Evolutionary conservation across 1,140 invertebrate genomes (phyloP).

Genomic region (Gryllus bimaculatus): DNA sequence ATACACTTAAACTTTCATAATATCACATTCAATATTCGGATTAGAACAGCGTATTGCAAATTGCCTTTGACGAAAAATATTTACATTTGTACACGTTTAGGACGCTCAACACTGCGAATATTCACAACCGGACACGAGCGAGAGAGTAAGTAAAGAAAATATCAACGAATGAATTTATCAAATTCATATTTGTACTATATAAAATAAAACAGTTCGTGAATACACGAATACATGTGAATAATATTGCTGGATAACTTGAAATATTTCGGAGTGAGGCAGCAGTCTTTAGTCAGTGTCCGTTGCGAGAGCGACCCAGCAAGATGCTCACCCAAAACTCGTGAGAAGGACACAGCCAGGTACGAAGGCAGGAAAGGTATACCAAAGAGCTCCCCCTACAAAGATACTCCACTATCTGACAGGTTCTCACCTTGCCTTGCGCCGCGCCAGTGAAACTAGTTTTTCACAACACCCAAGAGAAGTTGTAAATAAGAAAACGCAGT

Average conservation of each 20-base stretch:
- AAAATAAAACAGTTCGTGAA: background rate
- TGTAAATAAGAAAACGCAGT: too few relatives aligned
- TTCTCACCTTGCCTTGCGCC: background rate
- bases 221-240: background rate
- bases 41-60: background rate
- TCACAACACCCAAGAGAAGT: background rate
- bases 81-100: background rate
- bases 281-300: background rate
- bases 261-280: background rate
- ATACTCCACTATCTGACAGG: background rate
- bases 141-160: background rate
- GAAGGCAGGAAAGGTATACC: background rate
- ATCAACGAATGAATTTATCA: background rate
- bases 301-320: background rate
- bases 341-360: background rate
- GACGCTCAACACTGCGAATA: background rate
- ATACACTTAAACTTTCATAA: background rate
- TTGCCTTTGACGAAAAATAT: background rate
- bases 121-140: background rate
- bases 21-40: background rate
- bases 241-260: background rate
- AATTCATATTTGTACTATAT: background rate
- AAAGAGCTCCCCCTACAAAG: background rate
- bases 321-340: background rate
- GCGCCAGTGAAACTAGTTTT: background rate